These are phyloP conservation scores for Troglohyphantes excavatus DNA, from an alignment of 2,888 invertebrate species.

Conservation along the genomic window DNA sequence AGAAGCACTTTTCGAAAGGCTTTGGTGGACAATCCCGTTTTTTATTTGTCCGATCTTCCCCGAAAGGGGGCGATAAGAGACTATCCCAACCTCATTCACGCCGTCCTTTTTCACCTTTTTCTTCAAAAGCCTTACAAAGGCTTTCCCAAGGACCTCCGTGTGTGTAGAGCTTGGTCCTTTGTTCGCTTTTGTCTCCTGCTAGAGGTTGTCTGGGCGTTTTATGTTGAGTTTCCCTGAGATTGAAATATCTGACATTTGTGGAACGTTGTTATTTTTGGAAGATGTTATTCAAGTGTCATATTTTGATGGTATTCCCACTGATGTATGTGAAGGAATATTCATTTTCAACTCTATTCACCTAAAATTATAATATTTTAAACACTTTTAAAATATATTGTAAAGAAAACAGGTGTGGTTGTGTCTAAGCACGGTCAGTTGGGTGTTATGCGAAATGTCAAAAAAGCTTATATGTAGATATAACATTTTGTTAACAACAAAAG, in stretches of 20 bases:
- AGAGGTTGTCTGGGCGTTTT: neutral
- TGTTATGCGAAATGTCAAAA: too few relatives aligned
- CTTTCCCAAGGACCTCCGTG: neutral
- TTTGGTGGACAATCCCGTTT: slow-evolving; percentile 4
- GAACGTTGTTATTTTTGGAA: neutral
- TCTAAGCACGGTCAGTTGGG: too few relatives aligned
- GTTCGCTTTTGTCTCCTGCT: neutral
- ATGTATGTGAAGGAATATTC: too few relatives aligned
- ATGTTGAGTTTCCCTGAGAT: neutral
- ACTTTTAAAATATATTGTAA: too few relatives aligned
- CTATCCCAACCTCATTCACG: slow-evolving; percentile 33
- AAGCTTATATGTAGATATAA: too few relatives aligned
- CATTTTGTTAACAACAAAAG: too few relatives aligned
- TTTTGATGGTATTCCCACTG: too few relatives aligned
- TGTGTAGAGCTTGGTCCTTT: neutral
- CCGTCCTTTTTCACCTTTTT: slow-evolving; percentile 21
- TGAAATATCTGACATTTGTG: neutral
- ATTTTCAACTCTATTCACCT: too few relatives aligned
- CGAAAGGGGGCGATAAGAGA: slow-evolving; percentile 55
- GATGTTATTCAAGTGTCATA: too few relatives aligned
- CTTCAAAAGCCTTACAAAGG: slow-evolving; percentile 20
- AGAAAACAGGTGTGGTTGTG: too few relatives aligned
- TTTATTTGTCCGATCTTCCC: slow-evolving; percentile 48
- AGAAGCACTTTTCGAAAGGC: too few relatives aligned
- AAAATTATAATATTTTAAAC: too few relatives aligned